These are phyloP conservation scores for Sceliomorpha sp. DNA, from an alignment of 2,888 invertebrate species.

Conservation along the genomic window DNA sequence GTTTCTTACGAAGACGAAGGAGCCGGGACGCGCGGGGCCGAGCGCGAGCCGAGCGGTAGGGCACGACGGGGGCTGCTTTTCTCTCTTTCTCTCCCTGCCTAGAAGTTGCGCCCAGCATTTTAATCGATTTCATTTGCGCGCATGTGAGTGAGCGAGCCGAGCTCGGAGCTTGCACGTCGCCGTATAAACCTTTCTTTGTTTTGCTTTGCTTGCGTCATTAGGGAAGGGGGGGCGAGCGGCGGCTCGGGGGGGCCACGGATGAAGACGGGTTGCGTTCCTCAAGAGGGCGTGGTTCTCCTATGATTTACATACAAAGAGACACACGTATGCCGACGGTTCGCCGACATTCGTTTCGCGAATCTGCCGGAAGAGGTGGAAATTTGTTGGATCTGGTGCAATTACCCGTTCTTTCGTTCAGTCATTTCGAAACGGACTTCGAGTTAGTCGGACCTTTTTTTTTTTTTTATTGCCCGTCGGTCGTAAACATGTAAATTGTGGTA, in stretches of 20 bases:
- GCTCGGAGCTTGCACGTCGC: conserved; percentile 74
- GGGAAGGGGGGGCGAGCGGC: no score
- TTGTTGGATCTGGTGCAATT: no score
- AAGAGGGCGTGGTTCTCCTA: conserved; percentile 78
- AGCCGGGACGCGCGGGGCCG: conserved; percentile 55
- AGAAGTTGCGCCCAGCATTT: conserved; percentile 85
- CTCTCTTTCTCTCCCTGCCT: conserved; percentile 82
- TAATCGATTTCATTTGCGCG: conserved; percentile 86
- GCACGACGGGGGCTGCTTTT: conserved; percentile 59
- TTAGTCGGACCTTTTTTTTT: no score
- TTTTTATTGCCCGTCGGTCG: no score
- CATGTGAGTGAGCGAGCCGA: conserved; percentile 82
- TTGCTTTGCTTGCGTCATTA: conserved; percentile 83
- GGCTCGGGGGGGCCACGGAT: conserved; percentile 69
- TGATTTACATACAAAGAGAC: conserved; percentile 58
- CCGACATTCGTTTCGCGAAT: background rate
- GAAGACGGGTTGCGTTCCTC: conserved; percentile 58
- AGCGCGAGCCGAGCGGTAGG: conserved; percentile 24
- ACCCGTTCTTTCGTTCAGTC: no score
- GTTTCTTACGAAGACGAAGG: conserved; percentile 70
- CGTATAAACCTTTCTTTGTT: conserved; percentile 82
- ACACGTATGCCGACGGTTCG: conserved; percentile 19
- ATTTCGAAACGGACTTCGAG: no score
- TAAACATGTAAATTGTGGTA: no score
- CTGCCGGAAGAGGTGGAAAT: no score